Evolutionary conservation across 2,797 vertebrate species (phyloP).

Genomic region (Tangara arthus): DNA sequence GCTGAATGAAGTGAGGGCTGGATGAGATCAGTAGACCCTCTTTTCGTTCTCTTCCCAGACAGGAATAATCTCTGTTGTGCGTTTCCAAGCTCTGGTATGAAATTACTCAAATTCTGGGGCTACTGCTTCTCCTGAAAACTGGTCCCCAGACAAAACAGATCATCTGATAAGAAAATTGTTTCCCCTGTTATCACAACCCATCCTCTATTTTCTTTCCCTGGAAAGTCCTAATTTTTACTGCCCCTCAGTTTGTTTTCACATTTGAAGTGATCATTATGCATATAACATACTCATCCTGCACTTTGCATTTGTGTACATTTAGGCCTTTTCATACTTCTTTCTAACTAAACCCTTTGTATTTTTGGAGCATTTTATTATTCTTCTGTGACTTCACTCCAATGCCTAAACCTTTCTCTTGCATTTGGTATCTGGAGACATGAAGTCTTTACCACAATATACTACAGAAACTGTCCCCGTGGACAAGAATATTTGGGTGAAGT

Average conservation of each 20-base stretch:
- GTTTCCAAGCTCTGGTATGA: constrained; percentile 15
- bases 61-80: neutral
- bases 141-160: neutral
- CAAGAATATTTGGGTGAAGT: neutral
- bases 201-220: neutral
- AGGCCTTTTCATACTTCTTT: neutral
- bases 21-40: neutral
- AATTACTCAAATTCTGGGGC: constrained; percentile 7
- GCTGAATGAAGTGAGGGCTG: constrained; percentile 32
- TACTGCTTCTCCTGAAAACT: neutral
- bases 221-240: neutral
- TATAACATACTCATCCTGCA: neutral
- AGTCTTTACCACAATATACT: neutral
- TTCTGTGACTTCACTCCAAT: neutral
- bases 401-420: neutral
- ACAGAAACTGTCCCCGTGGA: neutral
- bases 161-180: constrained; percentile 6
- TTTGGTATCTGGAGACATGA: neutral
- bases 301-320: neutral
- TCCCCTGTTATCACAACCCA: neutral
- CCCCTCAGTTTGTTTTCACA: neutral
- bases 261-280: neutral
- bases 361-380: neutral
- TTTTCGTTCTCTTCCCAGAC: constrained; percentile 20
- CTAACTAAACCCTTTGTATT: neutral